A percentile compares a stretch with the other conserved stretches of the same genome.
These are phyloP conservation scores for Bradynema listronoti DNA, from an alignment of 1,140 invertebrate species.

Conservation along the genomic window DNA sequence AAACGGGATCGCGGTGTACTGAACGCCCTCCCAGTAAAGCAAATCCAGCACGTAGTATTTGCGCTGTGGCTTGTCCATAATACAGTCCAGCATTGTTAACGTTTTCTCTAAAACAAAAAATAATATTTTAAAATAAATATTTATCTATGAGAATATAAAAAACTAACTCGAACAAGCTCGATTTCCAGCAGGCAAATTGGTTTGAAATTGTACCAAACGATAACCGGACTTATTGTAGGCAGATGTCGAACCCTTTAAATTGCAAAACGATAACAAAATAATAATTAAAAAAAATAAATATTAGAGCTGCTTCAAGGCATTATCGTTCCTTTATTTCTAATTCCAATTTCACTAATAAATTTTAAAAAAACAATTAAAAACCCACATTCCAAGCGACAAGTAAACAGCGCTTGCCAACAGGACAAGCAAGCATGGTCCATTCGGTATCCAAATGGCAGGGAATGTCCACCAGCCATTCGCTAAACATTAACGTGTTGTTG, in stretches of 20 bases:
- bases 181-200: slow-evolving; percentile 6
- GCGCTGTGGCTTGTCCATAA: neutral
- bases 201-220: slow-evolving; percentile 1
- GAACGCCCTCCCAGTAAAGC: slow-evolving; percentile 3
- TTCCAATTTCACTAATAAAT: neutral
- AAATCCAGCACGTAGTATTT: slow-evolving; percentile 15
- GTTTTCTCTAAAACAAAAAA: neutral
- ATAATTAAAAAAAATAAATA: too few species aligned
- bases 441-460: slow-evolving; percentile 17
- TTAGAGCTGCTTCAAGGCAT: too few species aligned
- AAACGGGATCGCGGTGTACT: neutral
- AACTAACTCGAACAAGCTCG: neutral
- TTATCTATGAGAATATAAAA: neutral
- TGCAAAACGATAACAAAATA: too few species aligned
- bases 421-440: slow-evolving; percentile 24
- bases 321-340: neutral
- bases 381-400: slow-evolving; percentile 13
- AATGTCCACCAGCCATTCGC: slow-evolving; percentile 33
- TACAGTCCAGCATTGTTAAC: slow-evolving; percentile 17
- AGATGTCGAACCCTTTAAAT: too few species aligned
- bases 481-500: slow-evolving; percentile 21
- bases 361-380: neutral
- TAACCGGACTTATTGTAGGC: neutral
- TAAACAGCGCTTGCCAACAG: slow-evolving; percentile 13
- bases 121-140: neutral